Evolutionary conservation across 2,113 vertebrate genomes (phyloP).

Genomic region (Strix uralensis): DNA sequence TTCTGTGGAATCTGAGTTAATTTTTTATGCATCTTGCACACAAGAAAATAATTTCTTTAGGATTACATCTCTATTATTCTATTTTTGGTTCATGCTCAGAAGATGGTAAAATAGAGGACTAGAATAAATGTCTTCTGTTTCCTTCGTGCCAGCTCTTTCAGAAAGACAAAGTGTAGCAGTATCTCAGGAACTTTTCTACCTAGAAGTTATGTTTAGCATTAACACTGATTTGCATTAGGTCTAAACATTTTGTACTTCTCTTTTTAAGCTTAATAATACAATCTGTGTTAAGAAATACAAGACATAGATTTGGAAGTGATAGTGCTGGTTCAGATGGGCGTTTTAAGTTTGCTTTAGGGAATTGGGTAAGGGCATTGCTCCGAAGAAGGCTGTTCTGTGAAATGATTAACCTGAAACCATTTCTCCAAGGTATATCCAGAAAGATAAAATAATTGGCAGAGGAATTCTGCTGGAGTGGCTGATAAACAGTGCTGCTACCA

Average conservation of each 20-base stretch:
- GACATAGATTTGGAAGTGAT: background rate
- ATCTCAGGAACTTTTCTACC: background rate
- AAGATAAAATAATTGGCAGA: background rate
- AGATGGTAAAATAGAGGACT: background rate
- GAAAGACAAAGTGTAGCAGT: background rate
- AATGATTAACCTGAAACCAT: background rate
- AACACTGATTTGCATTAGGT: background rate
- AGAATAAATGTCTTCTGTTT: background rate
- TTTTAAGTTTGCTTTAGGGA: background rate
- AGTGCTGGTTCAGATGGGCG: background rate
- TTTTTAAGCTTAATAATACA: background rate
- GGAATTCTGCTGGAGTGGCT: background rate
- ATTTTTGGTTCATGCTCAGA: background rate
- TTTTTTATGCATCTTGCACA: background rate
- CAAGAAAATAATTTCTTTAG: background rate
- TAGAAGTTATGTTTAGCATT: background rate
- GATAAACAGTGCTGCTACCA: background rate
- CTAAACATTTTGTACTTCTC: background rate
- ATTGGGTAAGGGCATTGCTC: background rate
- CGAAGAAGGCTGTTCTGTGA: background rate
- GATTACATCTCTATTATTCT: background rate
- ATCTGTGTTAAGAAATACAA: background rate
- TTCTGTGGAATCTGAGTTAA: background rate
- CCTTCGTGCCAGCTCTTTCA: background rate
- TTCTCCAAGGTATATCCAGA: background rate